These are phyloP conservation scores for Apteryx mantelli DNA, from an alignment of 2,113 vertebrate species.

Conservation along the genomic window DNA sequence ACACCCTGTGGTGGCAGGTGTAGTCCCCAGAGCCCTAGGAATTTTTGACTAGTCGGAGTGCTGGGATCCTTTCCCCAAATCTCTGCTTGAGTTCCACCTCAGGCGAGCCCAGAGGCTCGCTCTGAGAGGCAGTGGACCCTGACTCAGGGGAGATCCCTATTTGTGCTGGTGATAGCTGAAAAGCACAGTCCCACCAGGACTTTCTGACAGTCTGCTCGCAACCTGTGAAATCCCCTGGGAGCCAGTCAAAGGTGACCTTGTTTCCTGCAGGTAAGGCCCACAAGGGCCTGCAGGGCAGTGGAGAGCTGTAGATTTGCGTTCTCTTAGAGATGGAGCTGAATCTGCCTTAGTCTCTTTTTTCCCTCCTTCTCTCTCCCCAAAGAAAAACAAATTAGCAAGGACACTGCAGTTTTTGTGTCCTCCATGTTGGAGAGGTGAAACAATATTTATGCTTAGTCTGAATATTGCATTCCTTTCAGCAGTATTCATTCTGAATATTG, in stretches of 20 bases:
- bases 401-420: background rate
- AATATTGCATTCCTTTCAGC: background rate
- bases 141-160: background rate
- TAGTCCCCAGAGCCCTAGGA: background rate
- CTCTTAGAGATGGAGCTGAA: background rate
- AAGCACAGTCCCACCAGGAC: background rate
- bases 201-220: background rate
- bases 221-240: background rate
- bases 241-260: background rate
- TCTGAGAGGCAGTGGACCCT: background rate
- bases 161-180: background rate
- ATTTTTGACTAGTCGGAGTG: background rate
- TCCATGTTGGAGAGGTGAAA: background rate
- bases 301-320: background rate
- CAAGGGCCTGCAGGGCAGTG: background rate
- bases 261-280: background rate
- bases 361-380: accelerated
- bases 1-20: background rate
- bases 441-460: background rate
- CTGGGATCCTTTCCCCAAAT: background rate
- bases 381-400: background rate
- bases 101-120: background rate
- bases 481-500: background rate
- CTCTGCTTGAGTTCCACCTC: background rate
- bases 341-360: background rate